Evolutionary conservation across 2,888 invertebrate species (phyloP).

Genomic region (Rotaria sp.): DNA sequence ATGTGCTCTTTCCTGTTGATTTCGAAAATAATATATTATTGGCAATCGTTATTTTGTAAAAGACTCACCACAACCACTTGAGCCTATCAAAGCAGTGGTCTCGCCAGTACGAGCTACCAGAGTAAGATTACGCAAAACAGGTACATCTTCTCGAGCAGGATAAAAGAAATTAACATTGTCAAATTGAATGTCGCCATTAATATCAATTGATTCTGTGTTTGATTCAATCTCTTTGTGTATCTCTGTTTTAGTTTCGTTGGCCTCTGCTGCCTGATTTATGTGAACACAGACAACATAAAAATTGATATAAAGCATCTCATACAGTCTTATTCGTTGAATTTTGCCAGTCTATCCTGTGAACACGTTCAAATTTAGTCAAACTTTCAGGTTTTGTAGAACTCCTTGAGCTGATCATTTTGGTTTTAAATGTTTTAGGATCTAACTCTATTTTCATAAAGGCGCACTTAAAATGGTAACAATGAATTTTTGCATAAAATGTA

Average conservation of each 20-base stretch:
- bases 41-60: background rate
- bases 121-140: slow-evolving; percentile 41
- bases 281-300: background rate
- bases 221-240: slow-evolving; percentile 60
- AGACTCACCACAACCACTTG: background rate
- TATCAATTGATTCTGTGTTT: background rate
- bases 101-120: background rate
- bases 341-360: too few species aligned
- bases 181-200: background rate
- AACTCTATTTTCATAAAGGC: too few species aligned
- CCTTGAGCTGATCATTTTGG: too few species aligned
- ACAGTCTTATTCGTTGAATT: too few species aligned
- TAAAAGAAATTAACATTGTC: background rate
- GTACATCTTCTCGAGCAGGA: slow-evolving; percentile 37
- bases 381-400: too few species aligned
- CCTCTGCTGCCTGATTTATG: background rate
- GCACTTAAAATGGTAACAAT: too few species aligned
- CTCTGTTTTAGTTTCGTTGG: too few species aligned
- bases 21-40: too few species aligned
- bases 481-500: too few species aligned
- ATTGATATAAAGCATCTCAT: background rate
- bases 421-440: too few species aligned
- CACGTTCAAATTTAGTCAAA: too few species aligned
- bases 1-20: background rate
- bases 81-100: too few species aligned